Evolutionary conservation across 2,113 vertebrate species (phyloP), one percentile per base, ranked within the genome.

Genomic region (Heterocephalus glaber): DNA sequence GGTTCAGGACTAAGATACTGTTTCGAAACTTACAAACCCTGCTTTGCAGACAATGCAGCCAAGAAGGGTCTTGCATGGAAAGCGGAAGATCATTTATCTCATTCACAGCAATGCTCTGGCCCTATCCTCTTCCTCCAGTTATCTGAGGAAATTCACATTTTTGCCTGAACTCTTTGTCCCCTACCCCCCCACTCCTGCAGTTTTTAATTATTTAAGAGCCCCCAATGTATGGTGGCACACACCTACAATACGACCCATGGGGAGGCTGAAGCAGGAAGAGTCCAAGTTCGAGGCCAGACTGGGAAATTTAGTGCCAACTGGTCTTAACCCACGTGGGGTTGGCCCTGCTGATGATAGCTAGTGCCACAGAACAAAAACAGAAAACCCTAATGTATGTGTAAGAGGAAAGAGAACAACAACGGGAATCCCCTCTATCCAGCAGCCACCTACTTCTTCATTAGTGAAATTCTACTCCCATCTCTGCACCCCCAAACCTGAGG

Each of bases 121-220:
- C 85, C 38, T 84, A 58, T 74, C 77, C 72, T 44, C 49, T 89
- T 60, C 74, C 84, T 95, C 90, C 63, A 76, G 28, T 90, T 93
- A 95, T 30, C n/a, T 90, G 86, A 80, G 70, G 83, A 84, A 95
- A 86, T 72, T 76, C 93, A 65, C 0, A 0, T 47, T n/a, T 95
- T 95, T 96, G 92, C 89, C 97, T 87, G 96, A 97, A 95, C 33
- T 68, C 54, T 81, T 94, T 90, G 72, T 49, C 92, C 65, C 56
- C 38, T 26, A 7, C 35, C 30, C 35, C 35, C 44, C 44, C 47
- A 49, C 44, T 7, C 30, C 44, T 28, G 28, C 44, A 49, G 28
- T 33, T 49, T 28, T 79, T 35, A 49, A 35, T 79, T 33, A 77
- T 19, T 77, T 52, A 52, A 79, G 76, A 35, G 54, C 17, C 9